Conservation (phyloP, 2,797 vertebrate species). For the Melanotaenia parkinsoni region DNA sequence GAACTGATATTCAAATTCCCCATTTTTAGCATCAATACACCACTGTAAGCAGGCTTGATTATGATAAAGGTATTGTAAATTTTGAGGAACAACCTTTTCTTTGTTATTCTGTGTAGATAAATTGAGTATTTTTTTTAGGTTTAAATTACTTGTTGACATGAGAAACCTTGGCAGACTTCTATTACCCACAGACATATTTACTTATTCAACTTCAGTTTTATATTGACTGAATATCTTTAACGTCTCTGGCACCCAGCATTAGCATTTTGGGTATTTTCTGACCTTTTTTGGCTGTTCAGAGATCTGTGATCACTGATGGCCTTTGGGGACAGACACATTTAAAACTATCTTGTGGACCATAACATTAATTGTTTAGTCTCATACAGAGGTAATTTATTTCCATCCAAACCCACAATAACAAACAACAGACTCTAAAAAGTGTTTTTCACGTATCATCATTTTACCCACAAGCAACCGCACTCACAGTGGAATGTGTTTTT, state of each 20-base stretch:
- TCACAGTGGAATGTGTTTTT: constrained; percentile 59
- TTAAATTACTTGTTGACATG: constrained; percentile 5
- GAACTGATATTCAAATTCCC: neutral
- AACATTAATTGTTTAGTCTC: constrained; percentile 47
- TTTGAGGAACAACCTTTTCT: no score
- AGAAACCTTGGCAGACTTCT: no score
- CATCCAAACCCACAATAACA: constrained; percentile 49
- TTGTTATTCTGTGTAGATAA: no score
- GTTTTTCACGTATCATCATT: constrained; percentile 45
- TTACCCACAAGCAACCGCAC: constrained; percentile 53
- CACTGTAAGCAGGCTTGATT: neutral
- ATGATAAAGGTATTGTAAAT: no score
- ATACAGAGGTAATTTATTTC: constrained; percentile 43
- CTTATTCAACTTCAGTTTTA: no score
- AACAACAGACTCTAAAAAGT: constrained; percentile 56
- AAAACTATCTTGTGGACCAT: constrained; percentile 22
- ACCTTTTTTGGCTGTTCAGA: neutral
- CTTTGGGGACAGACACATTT: constrained; percentile 12
- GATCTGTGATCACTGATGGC: neutral
- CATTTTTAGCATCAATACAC: neutral
- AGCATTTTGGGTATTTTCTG: neutral
- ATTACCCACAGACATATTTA: no score
- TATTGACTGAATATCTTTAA: neutral
- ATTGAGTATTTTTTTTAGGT: neutral
- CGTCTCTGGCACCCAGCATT: neutral